phyloP scores from a whole-genome alignment of 1,140 invertebrate species.

The Pentalonia nigronervosa region DNA sequence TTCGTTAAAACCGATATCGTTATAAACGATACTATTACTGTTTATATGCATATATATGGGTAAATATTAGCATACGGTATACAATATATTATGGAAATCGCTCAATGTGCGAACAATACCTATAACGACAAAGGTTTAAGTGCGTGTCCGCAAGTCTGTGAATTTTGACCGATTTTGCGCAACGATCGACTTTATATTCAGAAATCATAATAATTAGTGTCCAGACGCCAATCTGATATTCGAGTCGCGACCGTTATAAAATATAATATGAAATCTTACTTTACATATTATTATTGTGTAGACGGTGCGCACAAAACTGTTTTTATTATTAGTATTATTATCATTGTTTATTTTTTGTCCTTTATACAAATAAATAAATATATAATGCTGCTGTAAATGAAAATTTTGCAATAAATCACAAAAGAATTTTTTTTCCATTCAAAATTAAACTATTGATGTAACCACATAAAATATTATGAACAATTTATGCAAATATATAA shows the following conservation, averaged over 20 bases:
- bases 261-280: neutral
- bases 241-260: neutral
- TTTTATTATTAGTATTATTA: neutral
- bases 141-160: neutral
- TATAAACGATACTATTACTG: neutral
- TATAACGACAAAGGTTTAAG: neutral
- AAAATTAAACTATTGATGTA: conserved; percentile 3
- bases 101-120: neutral
- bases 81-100: neutral
- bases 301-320: neutral
- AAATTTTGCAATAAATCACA: neutral
- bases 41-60: neutral
- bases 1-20: neutral
- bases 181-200: neutral
- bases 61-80: neutral
- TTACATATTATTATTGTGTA: neutral
- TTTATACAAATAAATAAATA: neutral
- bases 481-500: neutral
- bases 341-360: neutral
- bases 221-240: neutral
- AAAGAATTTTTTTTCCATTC: neutral
- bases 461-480: neutral
- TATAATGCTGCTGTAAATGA: neutral
- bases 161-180: neutral
- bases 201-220: neutral